Conservation (phyloP, 2,888 invertebrate species). For the Lordiphosa fenestrarum region DNA sequence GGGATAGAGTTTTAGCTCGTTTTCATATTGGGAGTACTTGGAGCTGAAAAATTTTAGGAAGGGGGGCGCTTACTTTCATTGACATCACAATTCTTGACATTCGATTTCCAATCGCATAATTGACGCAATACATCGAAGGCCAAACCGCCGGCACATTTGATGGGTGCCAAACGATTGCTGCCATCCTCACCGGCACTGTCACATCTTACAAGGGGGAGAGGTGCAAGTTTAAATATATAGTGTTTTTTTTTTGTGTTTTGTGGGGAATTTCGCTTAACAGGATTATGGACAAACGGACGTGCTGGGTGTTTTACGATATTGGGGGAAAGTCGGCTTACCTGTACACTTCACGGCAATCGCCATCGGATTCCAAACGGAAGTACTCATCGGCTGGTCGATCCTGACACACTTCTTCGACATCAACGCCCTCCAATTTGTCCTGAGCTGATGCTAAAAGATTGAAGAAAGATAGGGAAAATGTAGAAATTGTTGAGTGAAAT, state of each 20-base stretch:
- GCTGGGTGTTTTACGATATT: not conserved
- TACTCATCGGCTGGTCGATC: constrained; percentile 95
- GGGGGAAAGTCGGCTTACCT: constrained; percentile 83
- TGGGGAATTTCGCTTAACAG: constrained; percentile 7
- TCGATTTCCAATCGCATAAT: constrained; percentile 97
- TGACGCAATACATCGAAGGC: constrained; percentile 96
- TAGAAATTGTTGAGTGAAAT: not conserved
- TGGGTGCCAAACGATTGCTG: constrained; percentile 91
- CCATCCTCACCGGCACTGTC: constrained; percentile 94
- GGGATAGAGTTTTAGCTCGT: constrained; percentile 23
- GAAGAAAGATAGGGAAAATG: not conserved
- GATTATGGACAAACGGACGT: constrained; percentile 25
- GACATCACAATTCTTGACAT: constrained; percentile 97
- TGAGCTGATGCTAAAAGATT: constrained; percentile 79
- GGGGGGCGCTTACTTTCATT: constrained; percentile 91
- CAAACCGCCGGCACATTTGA: constrained; percentile 93
- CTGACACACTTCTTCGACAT: constrained; percentile 91
- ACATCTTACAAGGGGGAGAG: constrained; percentile 84
- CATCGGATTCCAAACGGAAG: constrained; percentile 90
- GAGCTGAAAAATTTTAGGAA: constrained; percentile 27
- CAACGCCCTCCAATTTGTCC: constrained; percentile 84
- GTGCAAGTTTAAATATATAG: constrained; percentile 12
- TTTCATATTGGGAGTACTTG: constrained; percentile 23
- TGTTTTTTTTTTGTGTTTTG: constrained; percentile 13
- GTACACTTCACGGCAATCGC: constrained; percentile 95